These are phyloP conservation scores for Anser brachyrhynchus DNA, from an alignment of 2,113 vertebrate genomes.

Conservation along the genomic window DNA sequence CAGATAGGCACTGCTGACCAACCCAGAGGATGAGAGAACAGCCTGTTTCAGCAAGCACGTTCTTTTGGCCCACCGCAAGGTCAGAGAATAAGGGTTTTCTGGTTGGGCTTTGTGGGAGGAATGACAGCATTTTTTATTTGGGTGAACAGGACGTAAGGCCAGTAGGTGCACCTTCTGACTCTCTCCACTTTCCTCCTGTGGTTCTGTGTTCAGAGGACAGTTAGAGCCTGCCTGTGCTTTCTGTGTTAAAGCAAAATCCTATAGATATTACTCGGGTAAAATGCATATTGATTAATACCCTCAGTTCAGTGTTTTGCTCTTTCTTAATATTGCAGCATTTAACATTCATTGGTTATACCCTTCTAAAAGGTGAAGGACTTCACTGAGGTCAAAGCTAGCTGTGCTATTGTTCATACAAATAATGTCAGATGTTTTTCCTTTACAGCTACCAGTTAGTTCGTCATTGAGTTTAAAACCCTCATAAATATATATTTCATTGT, in stretches of 20 bases:
- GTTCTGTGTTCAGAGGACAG: not conserved
- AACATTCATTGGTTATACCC: not conserved
- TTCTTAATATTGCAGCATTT: not conserved
- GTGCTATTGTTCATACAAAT: not conserved
- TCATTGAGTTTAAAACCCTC: not conserved
- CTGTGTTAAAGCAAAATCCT: not conserved
- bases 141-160: not conserved
- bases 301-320: not conserved
- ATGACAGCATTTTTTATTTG: not conserved
- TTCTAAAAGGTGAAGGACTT: not conserved
- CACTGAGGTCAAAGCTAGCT: not conserved
- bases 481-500: not conserved
- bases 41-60: not conserved
- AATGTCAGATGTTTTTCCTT: not conserved
- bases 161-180: not conserved
- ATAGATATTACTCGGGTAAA: not conserved
- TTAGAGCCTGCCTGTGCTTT: not conserved
- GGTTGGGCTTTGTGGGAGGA: not conserved
- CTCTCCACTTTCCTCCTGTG: not conserved
- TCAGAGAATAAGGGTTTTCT: not conserved
- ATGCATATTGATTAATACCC: not conserved
- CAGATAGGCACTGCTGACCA: not conserved
- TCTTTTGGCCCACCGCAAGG: not conserved
- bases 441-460: not conserved
- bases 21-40: not conserved